Evolutionary conservation across 2,797 vertebrate genomes (phyloP), one percentile per base, ranked within the genome.

Genomic region (Gephyroberyx darwinii): DNA sequence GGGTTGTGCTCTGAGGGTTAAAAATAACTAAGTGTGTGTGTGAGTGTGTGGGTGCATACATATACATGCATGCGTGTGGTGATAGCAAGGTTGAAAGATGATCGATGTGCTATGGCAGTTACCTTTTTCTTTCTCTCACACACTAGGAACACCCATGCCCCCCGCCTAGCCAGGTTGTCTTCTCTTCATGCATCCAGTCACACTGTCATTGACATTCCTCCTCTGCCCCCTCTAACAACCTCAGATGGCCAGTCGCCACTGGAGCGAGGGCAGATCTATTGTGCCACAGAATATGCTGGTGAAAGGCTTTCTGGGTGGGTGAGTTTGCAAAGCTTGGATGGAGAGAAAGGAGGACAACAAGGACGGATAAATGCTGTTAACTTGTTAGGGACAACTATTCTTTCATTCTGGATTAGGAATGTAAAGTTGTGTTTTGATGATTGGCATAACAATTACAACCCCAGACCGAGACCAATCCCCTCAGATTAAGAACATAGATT

Each of bases 201-300:
- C 66, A 12, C 74, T 61, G 74, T 75, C 85, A 81, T 81, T 89
- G 85, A 82, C 79, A 70, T 80, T 70, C 73, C 69, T 63, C 77
- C 80, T 54, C 71, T 35, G 10, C 59, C 51, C 75, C 64, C 59
- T 57, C 72, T 70, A 80, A 81, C 85, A 84, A 89, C 83, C 86
- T 89, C 81, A 74, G 80, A 83, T 69, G 72, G 84, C 82, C 75
- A 79, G 83, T 82, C 84, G 88, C 81, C 89, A 87, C 70, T 86
- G 85, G 88, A 86, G 87, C 84, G 82, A 88, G 78, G 82, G 87
- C 83, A 74, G 88, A 90, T 89, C 86, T 86, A 84, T 90, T 90
- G 88, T 89, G 85, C 82, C 75, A 78, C 79, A 69, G 75, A 83
- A 84, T 86, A 84, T 84, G 65, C 85, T 67, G 73, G 45, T 65